Evolutionary conservation across 1,140 invertebrate genomes (phyloP).

Genomic region (Tachypleus tridentatus): DNA sequence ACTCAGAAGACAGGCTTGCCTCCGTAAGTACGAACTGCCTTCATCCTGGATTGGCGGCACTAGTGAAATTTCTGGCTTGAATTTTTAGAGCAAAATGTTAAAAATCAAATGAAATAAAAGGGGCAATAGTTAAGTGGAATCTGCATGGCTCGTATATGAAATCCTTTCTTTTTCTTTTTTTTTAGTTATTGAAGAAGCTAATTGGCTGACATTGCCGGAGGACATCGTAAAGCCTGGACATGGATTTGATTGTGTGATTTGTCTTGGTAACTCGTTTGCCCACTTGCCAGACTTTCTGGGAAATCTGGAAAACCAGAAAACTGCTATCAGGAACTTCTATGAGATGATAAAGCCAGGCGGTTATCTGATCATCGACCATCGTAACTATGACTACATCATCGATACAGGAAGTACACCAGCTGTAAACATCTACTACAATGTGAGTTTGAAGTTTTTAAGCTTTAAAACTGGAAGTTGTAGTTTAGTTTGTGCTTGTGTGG

Average conservation of each 20-base stretch:
- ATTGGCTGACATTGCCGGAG: constrained; percentile 37
- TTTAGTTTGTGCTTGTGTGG: neutral
- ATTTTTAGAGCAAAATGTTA: no score
- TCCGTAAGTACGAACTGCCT: no score
- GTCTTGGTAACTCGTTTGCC: constrained; percentile 77
- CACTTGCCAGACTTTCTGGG: constrained; percentile 65
- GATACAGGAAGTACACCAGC: constrained; percentile 54
- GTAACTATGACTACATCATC: constrained; percentile 74
- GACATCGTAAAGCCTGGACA: constrained; percentile 43
- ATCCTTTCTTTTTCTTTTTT: constrained; percentile 3
- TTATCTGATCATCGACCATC: constrained; percentile 67
- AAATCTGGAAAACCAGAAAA: constrained; percentile 61
- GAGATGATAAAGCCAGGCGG: constrained; percentile 71
- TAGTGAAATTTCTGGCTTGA: no score
- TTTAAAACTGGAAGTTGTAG: neutral
- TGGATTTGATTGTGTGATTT: constrained; percentile 48
- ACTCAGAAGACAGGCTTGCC: no score
- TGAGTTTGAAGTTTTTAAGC: constrained; percentile 38
- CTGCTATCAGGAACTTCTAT: constrained; percentile 60
- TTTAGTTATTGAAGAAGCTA: constrained; percentile 36
- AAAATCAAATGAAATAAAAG: no score
- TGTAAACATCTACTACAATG: constrained; percentile 77
- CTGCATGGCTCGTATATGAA: neutral
- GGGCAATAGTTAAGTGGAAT: no score
- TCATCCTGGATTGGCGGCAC: no score